Evolutionary conservation across 2,113 vertebrate genomes (phyloP), one percentile per base, ranked within the genome.

Genomic region (Oryzias curvinotus): DNA sequence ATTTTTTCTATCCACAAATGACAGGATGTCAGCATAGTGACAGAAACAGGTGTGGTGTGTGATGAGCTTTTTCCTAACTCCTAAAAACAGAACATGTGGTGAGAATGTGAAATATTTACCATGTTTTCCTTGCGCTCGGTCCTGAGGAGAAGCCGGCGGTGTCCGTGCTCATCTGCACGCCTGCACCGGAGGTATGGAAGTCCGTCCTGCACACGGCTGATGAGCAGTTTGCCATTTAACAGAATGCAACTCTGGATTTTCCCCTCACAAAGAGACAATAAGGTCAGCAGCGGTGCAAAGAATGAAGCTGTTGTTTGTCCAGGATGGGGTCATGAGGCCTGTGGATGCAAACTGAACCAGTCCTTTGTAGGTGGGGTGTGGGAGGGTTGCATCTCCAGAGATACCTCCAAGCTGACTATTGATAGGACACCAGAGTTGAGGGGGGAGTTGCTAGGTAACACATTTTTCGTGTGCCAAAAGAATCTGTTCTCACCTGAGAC

Each of bases 201-300:
- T 77, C 75, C 57, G 73, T 58, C 63, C 74, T 12, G 55, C 76
- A 75, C 65, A 25, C 71, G 28, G 85, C 67, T 59, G 81, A 73
- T 62, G 52, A 56, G 78, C 73, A 59, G 57, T 91, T 89, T 86
- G 78, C 71, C 64, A 58, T 92, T 90, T 85, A 87, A 82, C 85
- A 90, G 83, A 92, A 91, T 91, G 88, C 89, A 91, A 92, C 89
- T 88, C 86, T 74, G 90, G 84, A 83, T 86, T 91, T 91, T 90
- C 78, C 73, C 82, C 85, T 84, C 84, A 92, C 86, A 91, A 90
- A 89, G 85, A 92, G 89, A 93, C 87, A 90, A 90, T 91, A 89
- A 91, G 91, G 91, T 92, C 92, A 91, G 90, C 91, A 90, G 73
- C 26, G 70, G 77, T 77, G 78, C 69, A 83, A 72, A 90, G 91